Base-by-base conservation (phyloP, 2,113 vertebrate genomes). In the Mus spicilegus region DNA sequence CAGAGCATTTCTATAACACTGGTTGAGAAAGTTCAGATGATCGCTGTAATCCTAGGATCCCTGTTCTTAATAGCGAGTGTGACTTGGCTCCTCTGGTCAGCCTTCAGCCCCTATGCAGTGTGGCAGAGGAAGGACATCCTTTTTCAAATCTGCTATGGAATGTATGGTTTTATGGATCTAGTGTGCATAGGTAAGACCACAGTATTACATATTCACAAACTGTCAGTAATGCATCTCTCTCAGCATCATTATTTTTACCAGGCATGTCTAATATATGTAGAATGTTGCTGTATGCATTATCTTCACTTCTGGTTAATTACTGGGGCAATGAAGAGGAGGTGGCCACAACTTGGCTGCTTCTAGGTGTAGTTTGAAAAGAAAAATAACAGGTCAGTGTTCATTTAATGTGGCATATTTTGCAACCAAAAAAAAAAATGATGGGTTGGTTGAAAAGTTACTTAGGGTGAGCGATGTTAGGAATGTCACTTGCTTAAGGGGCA, bases 161-260 rank as follows among this genome's bases (percentile, higher is more conserved):
- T 99, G 99, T 99, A 99, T 97, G 99, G 99, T 98, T 99, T 99
- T 99, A 99, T 99, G 99, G 99, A 99, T 98, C 98, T 99, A 98
- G 99, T 99, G 94, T 99, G 99, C 97, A 99, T 99, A 97, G 99
- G 99, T 99, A 99, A 99, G 99, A 98, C 96, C 97, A 65, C 85
- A 96, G 96, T 33, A 82, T 98, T 98, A 56, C 54, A 97, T 72
- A 36, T 96, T 97, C 97, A 97, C 90, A 77, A 96, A 96, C 91
- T 98, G 92, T 96, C 93, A 24, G 94, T 97, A 97, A 97, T 85
- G 24, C 65, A 0, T 98, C 96, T 96, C 92, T 98, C 97, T 61
- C 98, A 98, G 97, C 94, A 90, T 36, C 96, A 95, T 39, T 24
- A 11, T 96, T 49, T 70, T 51, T 36, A 20, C 49, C 77, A 67